Evolutionary conservation across 1,140 invertebrate species (phyloP).

Genomic region (Mercenaria mercenaria): DNA sequence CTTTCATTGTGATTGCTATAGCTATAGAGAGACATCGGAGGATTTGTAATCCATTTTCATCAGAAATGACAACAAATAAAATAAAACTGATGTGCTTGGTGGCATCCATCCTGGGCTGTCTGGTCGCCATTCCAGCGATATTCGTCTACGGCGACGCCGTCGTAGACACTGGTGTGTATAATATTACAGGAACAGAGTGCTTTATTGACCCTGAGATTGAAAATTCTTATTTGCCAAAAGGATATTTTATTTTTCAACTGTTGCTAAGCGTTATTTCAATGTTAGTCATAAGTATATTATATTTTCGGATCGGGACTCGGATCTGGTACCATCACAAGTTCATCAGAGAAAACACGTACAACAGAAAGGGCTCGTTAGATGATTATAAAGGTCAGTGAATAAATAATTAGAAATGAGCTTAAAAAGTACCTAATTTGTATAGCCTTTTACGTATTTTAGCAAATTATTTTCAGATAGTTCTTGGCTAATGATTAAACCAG

Average conservation of each 20-base stretch:
- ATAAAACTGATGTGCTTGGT: constrained; percentile 50
- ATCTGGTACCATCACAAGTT: constrained; percentile 44
- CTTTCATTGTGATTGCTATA: constrained; percentile 53
- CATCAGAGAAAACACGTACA: constrained; percentile 59
- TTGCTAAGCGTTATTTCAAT: constrained; percentile 32
- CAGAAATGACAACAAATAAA: constrained; percentile 34
- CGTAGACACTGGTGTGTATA: constrained; percentile 49
- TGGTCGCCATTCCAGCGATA: constrained; percentile 45
- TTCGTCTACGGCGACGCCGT: constrained; percentile 38
- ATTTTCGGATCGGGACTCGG: constrained; percentile 36
- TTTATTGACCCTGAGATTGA: constrained; percentile 39
- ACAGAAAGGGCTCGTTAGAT: background rate
- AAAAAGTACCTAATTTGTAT: too few species aligned
- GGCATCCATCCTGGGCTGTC: constrained; percentile 13
- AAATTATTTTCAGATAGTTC: too few species aligned
- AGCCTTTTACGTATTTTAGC: too few species aligned
- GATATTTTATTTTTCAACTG: constrained; percentile 55
- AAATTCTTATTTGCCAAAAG: constrained; percentile 15
- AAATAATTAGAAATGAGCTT: too few species aligned
- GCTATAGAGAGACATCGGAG: constrained; percentile 47
- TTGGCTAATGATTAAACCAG: too few species aligned
- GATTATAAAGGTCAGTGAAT: constrained; percentile 26
- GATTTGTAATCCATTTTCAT: constrained; percentile 45
- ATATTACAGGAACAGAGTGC: constrained; percentile 52
- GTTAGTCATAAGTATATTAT: constrained; percentile 40